A percentile compares a stretch with the other conserved stretches of the same genome.
Conservation (phyloP, 1,140 invertebrate genomes). For the Atta texana region DNA sequence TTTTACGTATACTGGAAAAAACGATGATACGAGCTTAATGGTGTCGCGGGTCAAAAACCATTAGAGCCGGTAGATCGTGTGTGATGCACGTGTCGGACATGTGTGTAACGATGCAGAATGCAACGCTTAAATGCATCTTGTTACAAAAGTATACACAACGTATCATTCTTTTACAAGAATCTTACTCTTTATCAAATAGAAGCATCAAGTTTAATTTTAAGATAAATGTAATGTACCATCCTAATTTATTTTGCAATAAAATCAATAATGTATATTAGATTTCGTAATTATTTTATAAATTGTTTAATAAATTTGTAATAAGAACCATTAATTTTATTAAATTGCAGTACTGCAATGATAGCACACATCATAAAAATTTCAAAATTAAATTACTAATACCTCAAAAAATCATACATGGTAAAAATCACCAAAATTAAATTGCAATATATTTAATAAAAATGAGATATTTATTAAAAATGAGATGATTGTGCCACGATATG, state of each 20-base stretch:
- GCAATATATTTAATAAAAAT: background rate
- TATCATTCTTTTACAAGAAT: conserved; percentile 46
- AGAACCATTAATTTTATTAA: background rate
- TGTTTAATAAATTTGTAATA: background rate
- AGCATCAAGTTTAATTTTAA: background rate
- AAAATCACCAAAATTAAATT: background rate
- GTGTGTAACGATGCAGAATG: conserved; percentile 37
- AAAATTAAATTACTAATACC: conserved; percentile 1
- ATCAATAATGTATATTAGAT: background rate
- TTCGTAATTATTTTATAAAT: background rate
- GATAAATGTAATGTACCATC: background rate
- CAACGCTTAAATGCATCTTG: conserved; percentile 41
- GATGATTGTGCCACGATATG: background rate
- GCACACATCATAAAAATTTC: background rate
- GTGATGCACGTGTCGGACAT: conserved; percentile 59
- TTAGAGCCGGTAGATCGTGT: conserved; percentile 34
- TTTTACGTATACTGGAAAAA: conserved; percentile 33
- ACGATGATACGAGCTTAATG: conserved; percentile 52
- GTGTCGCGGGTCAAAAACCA: conserved; percentile 60
- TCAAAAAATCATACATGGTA: background rate
- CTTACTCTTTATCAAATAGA: background rate
- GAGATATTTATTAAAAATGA: conserved; percentile 5
- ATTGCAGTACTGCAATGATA: background rate
- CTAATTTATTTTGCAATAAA: background rate
- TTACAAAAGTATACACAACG: background rate